Conservation (phyloP, 2,888 invertebrate species). For the Diploptera punctata region DNA sequence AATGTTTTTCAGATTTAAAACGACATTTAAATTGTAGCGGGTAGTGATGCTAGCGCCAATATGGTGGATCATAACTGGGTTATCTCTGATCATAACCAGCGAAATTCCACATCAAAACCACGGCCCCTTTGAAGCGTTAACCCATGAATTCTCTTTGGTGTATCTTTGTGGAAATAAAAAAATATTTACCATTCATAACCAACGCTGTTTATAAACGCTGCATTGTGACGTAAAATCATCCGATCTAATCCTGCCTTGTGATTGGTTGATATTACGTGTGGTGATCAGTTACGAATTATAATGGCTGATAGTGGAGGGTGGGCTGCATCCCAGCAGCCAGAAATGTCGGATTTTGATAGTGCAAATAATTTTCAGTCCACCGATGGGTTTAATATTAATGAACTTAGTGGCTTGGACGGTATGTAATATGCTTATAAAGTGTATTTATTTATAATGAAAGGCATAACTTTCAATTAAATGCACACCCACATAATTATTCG, state of each 20-base stretch:
- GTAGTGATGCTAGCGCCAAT: too few relatives aligned
- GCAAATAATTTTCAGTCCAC: constrained; percentile 55
- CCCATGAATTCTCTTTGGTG: neutral
- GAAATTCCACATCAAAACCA: too few relatives aligned
- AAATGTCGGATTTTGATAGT: constrained; percentile 55
- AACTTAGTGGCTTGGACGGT: constrained; percentile 75
- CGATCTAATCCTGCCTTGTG: constrained; percentile 59
- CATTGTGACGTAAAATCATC: constrained; percentile 67
- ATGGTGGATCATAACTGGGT: too few relatives aligned
- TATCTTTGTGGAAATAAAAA: too few relatives aligned
- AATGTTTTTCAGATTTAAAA: too few relatives aligned
- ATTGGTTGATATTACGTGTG: constrained; percentile 61
- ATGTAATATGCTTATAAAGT: constrained; percentile 48
- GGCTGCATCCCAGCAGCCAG: constrained; percentile 49
- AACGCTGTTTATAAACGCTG: too few relatives aligned
- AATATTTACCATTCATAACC: too few relatives aligned
- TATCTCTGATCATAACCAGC: too few relatives aligned
- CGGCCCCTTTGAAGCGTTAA: too few relatives aligned
- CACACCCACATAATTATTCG: neutral
- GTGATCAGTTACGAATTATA: constrained; percentile 47
- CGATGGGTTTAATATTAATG: constrained; percentile 70
- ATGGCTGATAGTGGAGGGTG: constrained; percentile 52
- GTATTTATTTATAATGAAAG: neutral
- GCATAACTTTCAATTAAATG: neutral
- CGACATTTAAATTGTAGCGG: too few relatives aligned